Base-by-base conservation (phyloP, 1,140 invertebrate species). In the Homarus americanus region DNA sequence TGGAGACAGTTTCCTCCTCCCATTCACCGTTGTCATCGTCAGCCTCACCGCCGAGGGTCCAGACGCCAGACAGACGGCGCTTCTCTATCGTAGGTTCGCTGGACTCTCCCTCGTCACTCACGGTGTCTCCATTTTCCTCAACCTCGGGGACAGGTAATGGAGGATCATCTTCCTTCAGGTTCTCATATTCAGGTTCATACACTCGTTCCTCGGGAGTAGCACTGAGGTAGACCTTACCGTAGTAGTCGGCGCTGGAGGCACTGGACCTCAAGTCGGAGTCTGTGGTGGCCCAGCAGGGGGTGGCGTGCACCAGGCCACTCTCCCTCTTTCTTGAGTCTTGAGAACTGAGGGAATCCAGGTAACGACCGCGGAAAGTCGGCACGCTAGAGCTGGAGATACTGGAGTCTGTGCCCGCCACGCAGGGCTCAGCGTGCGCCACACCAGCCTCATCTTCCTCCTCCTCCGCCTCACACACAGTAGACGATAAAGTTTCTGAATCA, bases 281-380 rank as follows among this genome's bases (percentile, higher is more conserved):
- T 5, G 87, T 87, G 44, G 85, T 89, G 49, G 88, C 88, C 88
- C 88, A 90, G 41, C 88, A 90, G 1, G 88, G 88, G 10, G 80
- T 58, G 17, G 88, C 88, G 20, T 90, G 88, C 2, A 84, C 88
- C 15, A 90, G 44, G 20, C 36, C 34, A 15, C 84, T 87, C 84
- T 87, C 84, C 10, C 72, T 36, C 32, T 40, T 34, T 10, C 73
- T 44, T 0, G 40, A 41, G 20, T 44, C 53, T 7, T 34, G 41
- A 4, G 63, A 40, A 34, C 63, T 32, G 9, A 41, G 38, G 24
- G 82, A 63, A 44, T 84, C 82, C 34, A 66, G 38, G 63, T 41
- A 41, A 7, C n/a, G n/a, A 12, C 38, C 82, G 38, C 63, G 38
- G 32, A 72, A 84, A 28, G 63, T 69, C 7, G 63, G 63, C 17